phyloP scores from a whole-genome alignment of 2,888 invertebrate genomes.

The Embidobia sp. region DNA sequence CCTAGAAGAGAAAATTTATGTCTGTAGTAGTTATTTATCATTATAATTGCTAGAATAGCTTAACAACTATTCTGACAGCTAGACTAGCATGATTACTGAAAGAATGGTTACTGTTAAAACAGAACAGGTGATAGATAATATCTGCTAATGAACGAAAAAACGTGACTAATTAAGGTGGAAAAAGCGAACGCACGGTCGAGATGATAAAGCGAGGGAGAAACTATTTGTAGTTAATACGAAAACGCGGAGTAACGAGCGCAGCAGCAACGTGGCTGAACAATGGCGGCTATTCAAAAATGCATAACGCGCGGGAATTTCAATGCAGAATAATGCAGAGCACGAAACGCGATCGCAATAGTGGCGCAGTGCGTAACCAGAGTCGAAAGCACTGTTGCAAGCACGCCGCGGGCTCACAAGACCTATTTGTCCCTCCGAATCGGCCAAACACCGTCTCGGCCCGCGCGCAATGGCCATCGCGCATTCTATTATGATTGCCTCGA shows the following conservation, averaged over 20 bases:
- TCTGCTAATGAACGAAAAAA: no score
- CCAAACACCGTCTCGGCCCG: not conserved
- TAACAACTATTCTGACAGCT: no score
- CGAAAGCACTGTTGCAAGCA: conserved; percentile 11
- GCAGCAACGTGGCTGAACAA: conserved; percentile 12
- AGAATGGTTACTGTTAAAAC: no score
- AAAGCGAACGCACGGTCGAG: no score
- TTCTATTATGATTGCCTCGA: conserved; percentile 51
- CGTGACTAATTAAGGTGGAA: no score
- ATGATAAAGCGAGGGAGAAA: no score
- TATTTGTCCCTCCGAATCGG: conserved; percentile 24
- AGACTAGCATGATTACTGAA: no score
- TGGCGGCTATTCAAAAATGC: conserved; percentile 13
- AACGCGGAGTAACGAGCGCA: conserved; percentile 16
- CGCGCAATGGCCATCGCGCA: conserved; percentile 55
- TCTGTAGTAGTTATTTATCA: no score
- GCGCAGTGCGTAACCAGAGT: conserved; percentile 46
- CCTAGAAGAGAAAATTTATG: no score
- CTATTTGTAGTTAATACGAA: conserved; percentile 2
- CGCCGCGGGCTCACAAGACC: conserved; percentile 14
- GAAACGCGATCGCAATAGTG: conserved; percentile 12
- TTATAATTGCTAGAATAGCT: no score
- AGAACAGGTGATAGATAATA: no score
- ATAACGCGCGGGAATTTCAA: conserved; percentile 26
- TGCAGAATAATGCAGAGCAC: conserved; percentile 31